Evolutionary conservation across 2,113 vertebrate genomes (phyloP).

Genomic region (Coptodon rendalli): DNA sequence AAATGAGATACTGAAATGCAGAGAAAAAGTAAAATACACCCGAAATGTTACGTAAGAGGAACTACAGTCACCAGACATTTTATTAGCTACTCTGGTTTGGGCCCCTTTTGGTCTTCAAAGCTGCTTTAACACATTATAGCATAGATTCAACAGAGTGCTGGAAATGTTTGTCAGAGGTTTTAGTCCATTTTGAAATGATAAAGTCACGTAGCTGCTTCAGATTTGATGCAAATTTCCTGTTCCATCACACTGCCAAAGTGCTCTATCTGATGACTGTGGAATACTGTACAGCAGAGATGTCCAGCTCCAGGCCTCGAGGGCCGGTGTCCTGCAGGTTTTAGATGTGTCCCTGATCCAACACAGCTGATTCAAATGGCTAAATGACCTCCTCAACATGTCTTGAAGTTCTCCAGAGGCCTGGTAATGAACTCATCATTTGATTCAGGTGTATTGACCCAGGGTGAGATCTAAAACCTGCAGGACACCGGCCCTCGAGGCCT

Average conservation of each 20-base stretch:
- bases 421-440: not conserved
- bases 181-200: not conserved
- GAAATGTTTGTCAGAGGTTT: not conserved
- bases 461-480: not conserved
- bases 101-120: not conserved
- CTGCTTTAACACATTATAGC: not conserved
- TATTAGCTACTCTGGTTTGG: not conserved
- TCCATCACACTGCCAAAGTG: not conserved
- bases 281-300: not conserved
- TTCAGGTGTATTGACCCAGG: not conserved
- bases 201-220: not conserved
- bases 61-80: not conserved
- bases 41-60: not conserved
- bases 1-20: not conserved
- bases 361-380: not conserved
- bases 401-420: not conserved
- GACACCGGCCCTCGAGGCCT: accelerated
- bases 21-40: not conserved
- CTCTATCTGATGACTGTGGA: not conserved
- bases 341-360: not conserved
- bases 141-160: not conserved
- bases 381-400: not conserved
- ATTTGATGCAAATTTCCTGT: not conserved
- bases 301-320: not conserved
- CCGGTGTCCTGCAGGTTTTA: not conserved